Base-by-base conservation (phyloP, 2,888 invertebrate species). In the Plusia festucae region DNA sequence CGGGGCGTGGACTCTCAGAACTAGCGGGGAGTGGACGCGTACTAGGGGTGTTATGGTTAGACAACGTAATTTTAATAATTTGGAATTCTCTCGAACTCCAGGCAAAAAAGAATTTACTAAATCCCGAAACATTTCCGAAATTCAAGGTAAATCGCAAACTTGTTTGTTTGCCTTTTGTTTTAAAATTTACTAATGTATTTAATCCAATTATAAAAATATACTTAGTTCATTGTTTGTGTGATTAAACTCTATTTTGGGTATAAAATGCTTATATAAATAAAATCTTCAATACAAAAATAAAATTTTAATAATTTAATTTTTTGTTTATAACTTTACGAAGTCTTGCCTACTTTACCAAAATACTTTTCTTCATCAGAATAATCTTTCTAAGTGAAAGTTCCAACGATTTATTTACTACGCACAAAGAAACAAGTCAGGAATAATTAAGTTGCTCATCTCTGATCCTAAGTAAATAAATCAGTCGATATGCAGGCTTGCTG, bases 1-100 rank as follows among this genome's bases (percentile, higher is more conserved):
- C 75, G 83, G 88, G 88, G 88, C 83, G 87, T 83, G 73, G 83
- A 84, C 22, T 70, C 84, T 78, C 61, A 65, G 83, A 81, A 77
- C 79, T 72, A 79, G 85, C 70, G 84, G 87, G 87, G 88, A 81
- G 86, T 82, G 75, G 84, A 82, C 68, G 76, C 82, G 40, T 46
- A 63, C 57, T 57, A 54, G 68, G 69, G 61, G 66, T 70, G 69
- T 79, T 79, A 79, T 80, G 84, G 79, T 74, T 79, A 79, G 76
- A 61, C 67, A 74, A 74, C 67, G 80, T 78, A 82, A 73, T 71
- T 67, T 81, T 65, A 82, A 86, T 85, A 79, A 85, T 82, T 85
- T 76, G 82, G 76, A 75, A 69, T 69, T 61, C n/a, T 24, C 24
- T 24, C 2, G 5, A 72, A 76, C 72, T 68, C 70, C 72, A 79